Evolutionary conservation across 2,113 vertebrate species (phyloP).

Genomic region (Vidua chalybeata): DNA sequence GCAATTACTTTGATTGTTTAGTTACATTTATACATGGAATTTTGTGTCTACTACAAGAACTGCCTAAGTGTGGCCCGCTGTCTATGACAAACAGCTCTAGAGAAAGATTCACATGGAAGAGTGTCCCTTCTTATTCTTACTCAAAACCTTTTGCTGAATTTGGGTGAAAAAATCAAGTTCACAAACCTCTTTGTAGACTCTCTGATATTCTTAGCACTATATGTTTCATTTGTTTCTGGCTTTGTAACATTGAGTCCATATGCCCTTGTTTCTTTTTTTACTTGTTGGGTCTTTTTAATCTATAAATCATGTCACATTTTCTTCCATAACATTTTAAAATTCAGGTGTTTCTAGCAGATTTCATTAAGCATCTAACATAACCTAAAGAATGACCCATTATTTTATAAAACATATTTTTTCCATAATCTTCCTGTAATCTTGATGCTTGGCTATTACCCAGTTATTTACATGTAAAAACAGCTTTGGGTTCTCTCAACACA

Average conservation of each 20-base stretch:
- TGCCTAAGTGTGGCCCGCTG: not conserved
- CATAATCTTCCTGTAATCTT: not conserved
- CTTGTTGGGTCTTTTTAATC: not conserved
- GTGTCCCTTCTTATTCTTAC: not conserved
- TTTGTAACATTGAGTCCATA: not conserved
- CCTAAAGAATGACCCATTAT: not conserved
- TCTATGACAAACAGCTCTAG: not conserved
- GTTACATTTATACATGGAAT: not conserved
- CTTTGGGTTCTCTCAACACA: not conserved
- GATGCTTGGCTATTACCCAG: not conserved
- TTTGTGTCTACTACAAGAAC: not conserved
- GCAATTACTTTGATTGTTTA: not conserved
- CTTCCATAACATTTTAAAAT: not conserved
- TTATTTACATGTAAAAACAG: not conserved
- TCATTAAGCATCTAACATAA: not conserved
- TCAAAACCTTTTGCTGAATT: not conserved
- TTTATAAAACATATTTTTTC: not conserved
- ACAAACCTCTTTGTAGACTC: not conserved
- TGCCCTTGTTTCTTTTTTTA: not conserved
- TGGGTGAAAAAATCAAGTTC: not conserved
- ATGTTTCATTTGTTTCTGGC: not conserved
- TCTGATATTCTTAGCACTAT: not conserved
- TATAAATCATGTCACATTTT: not conserved
- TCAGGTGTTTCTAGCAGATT: not conserved
- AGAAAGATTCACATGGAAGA: not conserved